These are phyloP conservation scores for Mormyrus lacerda DNA, from an alignment of 2,113 vertebrate genomes.

Conservation along the genomic window DNA sequence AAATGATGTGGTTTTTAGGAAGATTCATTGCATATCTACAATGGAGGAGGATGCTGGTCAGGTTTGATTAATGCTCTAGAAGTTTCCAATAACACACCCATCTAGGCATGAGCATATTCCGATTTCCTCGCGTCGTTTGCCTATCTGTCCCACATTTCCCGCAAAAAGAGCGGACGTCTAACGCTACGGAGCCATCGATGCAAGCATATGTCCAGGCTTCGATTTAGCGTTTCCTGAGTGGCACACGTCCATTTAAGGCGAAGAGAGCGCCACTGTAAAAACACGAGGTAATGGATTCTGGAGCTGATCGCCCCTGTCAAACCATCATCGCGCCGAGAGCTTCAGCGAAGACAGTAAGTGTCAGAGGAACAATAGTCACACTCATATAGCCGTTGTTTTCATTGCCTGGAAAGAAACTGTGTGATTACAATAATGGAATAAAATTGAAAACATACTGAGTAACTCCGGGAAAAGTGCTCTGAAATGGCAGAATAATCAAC, in stretches of 20 bases:
- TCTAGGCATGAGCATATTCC: background rate
- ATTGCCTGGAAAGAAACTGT: background rate
- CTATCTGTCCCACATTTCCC: background rate
- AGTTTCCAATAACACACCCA: background rate
- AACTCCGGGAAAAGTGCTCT: background rate
- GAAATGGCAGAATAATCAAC: background rate
- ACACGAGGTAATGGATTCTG: background rate
- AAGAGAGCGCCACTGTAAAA: background rate
- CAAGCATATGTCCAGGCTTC: background rate
- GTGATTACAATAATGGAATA: background rate
- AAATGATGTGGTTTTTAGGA: background rate
- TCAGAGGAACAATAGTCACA: background rate
- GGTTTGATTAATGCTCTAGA: background rate
- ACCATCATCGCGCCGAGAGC: background rate
- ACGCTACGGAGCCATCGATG: background rate
- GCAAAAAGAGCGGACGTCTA: background rate
- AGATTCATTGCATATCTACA: background rate
- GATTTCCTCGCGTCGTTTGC: background rate
- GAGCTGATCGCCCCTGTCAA: background rate
- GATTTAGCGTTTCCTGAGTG: background rate
- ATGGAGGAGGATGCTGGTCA: background rate
- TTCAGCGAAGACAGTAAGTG: background rate
- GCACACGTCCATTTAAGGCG: background rate
- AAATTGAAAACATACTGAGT: slow-evolving; percentile 1
- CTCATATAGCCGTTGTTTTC: background rate